Percentiles rank a stretch among this genome's conserved stretches.
These are phyloP conservation scores for Tachysurus fulvidraco DNA, from an alignment of 2,113 vertebrate genomes.

Conservation along the genomic window DNA sequence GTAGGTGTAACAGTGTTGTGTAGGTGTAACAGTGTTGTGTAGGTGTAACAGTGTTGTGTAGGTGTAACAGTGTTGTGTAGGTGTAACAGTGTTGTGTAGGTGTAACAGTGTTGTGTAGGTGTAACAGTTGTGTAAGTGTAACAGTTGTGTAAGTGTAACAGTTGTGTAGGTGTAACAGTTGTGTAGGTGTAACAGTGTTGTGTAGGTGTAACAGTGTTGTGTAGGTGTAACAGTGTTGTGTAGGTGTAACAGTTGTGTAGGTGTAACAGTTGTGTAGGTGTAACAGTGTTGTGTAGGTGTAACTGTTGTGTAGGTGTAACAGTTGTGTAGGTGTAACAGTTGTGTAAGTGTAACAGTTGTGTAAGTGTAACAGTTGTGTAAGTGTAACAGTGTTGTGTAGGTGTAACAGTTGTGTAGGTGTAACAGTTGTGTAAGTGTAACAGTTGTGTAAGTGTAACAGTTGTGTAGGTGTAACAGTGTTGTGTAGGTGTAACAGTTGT, in stretches of 20 bases:
- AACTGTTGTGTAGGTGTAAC: neutral
- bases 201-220: neutral
- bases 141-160: too few relatives aligned
- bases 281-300: too few relatives aligned
- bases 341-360: neutral
- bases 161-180: neutral
- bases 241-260: neutral
- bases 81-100: neutral
- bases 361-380: neutral
- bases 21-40: neutral
- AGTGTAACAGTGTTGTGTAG: too few relatives aligned
- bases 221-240: neutral
- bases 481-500: neutral
- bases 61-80: too few relatives aligned
- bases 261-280: neutral
- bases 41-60: neutral
- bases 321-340: neutral
- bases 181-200: neutral
- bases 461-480: neutral
- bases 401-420: neutral
- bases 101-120: neutral
- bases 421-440: neutral
- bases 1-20: too few relatives aligned
- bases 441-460: neutral
- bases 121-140: too few relatives aligned